Evolutionary conservation across 1,140 invertebrate species (phyloP).

Genomic region (Popillia japonica): DNA sequence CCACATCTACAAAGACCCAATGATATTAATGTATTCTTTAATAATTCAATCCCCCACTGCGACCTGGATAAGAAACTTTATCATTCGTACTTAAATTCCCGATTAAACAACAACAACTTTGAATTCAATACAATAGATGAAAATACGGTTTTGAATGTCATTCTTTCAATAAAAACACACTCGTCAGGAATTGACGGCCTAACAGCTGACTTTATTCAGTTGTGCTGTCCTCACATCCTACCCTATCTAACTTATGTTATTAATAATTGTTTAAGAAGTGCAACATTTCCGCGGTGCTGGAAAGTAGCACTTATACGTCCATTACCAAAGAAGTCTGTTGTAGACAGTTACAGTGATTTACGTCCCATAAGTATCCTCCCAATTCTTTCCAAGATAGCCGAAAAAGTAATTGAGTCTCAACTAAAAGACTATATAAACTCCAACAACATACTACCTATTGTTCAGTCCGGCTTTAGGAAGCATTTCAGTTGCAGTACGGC

Average conservation of each 20-base stretch:
- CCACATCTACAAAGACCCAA: background rate
- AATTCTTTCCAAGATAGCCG: background rate
- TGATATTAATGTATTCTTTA: conserved; percentile 6
- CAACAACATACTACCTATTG: background rate
- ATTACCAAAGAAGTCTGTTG: background rate
- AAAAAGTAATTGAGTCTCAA: conserved; percentile 25
- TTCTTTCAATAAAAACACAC: background rate
- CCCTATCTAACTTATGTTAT: conserved; percentile 9
- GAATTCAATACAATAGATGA: background rate
- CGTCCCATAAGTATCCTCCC: background rate
- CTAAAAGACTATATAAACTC: background rate
- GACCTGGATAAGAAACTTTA: background rate
- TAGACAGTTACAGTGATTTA: background rate
- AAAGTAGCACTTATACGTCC: background rate
- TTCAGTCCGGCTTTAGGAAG: background rate
- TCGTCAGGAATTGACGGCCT: background rate
- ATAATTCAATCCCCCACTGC: background rate
- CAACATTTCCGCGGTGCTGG: background rate
- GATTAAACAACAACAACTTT: conserved; percentile 2
- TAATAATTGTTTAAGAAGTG: background rate
- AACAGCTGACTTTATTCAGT: background rate
- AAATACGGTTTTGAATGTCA: background rate
- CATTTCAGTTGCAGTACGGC: background rate
- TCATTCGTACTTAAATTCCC: background rate
- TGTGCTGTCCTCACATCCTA: conserved; percentile 18